Base-by-base conservation (phyloP, 1,140 invertebrate species). In the Heliconius melpomene region DNA sequence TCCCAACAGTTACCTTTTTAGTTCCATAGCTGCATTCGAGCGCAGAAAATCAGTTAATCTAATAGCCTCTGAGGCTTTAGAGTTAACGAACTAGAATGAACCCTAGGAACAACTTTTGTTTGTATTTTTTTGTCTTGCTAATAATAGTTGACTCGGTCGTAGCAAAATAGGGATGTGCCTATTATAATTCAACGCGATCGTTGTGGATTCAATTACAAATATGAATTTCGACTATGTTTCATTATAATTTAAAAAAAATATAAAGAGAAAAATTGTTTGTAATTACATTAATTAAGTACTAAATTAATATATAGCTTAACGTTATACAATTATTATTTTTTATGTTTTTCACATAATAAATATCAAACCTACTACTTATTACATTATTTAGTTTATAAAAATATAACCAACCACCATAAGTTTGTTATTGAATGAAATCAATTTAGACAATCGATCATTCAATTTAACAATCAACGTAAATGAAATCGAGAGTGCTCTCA, bases 401-500 rank as follows among this genome's bases (percentile, higher is more conserved):
- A 60, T 26, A 3, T 26, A 16, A 26, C 60, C 23, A 3, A 23
- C 54, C 54, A 29, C 60, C 26, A 6, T 26, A 66, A 66, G 60
- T 26, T 29, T 66, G 9, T 66, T 66, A 46, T 72, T 50, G 20
- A 74, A 54, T 60, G 54, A 70, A 80, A 73, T 78, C 29, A 20
- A 82, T 79, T 70, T 78, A 80, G 72, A 80, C 81, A 84, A 82
- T 80, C 52, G 71, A 82, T 57, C 73, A 76, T 74, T 80, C 80
- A 79, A 75, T 74, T 76, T 16, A 71, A 81, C 77, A 77, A 80
- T 77, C 71, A 77, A 80, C 74, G 60, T 70, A 71, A 78, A 80
- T 60, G 80, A 82, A 82, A 82, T 79, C 81, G 80, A 82, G 75
- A 84, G 80, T 77, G 79, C 60, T 79, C 60, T 66, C 60, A 70